Evolutionary conservation across 2,113 vertebrate species (phyloP), one percentile per base, ranked within the genome.

Genomic region (Ophthalmolycus amberensis): DNA sequence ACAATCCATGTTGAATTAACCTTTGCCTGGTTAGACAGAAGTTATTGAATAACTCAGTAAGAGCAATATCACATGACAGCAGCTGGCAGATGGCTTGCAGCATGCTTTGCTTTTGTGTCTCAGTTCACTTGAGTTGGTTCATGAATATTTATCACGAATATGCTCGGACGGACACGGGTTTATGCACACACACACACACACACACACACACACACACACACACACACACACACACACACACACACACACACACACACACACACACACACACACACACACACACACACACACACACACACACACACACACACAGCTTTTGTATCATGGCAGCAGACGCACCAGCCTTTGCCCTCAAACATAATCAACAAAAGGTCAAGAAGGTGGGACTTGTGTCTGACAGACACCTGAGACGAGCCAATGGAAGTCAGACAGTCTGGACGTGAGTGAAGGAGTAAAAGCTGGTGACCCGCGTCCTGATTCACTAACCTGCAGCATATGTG

Each of bases 81-180:
- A 54, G 89, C 87, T 84, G 88, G 87, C 91, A 93, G 93, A 91
- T 85, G 86, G 92, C 46, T 70, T 56, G 73, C 83, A 71, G 84
- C n/a, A 22, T 34, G 67, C 32, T 86, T 69, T 60, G 77, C 88
- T 89, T 60, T 87, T 89, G 83, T 70, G 75, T 82, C 66, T 88
- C 90, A 80, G 73, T 88, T 84, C 88, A 86, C 86, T 86, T 27
- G 75, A 87, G 22, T 76, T 69, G 62, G 2, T 81, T 91, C 87
- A 90, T 92, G 87, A 91, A 93, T 92, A 94, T 92, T 90, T 58
- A 89, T 65, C 0, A 73, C 8, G 25, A 80, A 80, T 65, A 65
- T 56, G 80, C 46, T 59, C 66, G 79, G 40, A 64, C 2, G 50
- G 50, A 84, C 77, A 50, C 2, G 0, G 25, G 42, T 59, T 59